Evolutionary conservation across 2,113 vertebrate species (phyloP).

Genomic region (Mirounga angustirostris): DNA sequence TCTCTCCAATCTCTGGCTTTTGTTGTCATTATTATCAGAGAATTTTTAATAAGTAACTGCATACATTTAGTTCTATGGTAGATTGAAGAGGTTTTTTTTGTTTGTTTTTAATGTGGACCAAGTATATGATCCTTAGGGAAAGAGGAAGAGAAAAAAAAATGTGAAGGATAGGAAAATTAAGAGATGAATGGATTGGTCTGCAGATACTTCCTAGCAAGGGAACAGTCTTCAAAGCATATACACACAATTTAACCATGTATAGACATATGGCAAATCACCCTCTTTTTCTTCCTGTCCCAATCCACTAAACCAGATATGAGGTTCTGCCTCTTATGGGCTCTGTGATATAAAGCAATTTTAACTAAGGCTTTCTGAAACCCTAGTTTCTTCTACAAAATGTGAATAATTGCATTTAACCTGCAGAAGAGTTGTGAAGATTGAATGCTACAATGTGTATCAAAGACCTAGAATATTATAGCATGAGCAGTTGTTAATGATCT

Average conservation of each 20-base stretch:
- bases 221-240: background rate
- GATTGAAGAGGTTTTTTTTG: background rate
- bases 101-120: background rate
- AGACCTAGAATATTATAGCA: background rate
- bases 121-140: background rate
- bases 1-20: background rate
- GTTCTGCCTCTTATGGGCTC: background rate
- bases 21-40: background rate
- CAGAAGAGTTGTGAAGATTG: background rate
- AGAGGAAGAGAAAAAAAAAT: background rate
- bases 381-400: background rate
- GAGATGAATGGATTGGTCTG: background rate
- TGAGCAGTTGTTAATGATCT: background rate
- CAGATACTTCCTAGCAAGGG: background rate
- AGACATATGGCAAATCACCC: background rate
- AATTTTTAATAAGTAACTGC: background rate
- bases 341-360: background rate
- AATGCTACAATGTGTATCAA: background rate
- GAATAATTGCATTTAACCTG: conserved; percentile 22
- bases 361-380: background rate
- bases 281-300: background rate
- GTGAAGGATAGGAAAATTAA: background rate
- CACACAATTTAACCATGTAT: background rate
- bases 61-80: background rate
- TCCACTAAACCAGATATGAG: background rate